Percentiles rank a stretch among this genome's conserved stretches.
Conservation (phyloP, 2,113 vertebrate species). For the Acinonyx jubatus region DNA sequence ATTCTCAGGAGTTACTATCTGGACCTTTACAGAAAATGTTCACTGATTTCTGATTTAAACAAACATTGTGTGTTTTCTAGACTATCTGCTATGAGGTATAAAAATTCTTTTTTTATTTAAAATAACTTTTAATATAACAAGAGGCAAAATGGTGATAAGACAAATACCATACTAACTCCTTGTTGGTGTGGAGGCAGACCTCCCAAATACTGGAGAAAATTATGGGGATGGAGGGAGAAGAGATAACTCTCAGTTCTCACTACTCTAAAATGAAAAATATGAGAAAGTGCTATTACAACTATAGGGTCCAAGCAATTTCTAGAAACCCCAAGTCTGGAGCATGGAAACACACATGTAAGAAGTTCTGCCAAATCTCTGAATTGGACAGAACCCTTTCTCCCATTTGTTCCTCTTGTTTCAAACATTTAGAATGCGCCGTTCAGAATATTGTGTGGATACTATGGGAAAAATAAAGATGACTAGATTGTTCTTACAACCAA, state of each 20-base stretch:
- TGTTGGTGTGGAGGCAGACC: background rate
- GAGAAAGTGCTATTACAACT: background rate
- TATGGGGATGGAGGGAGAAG: background rate
- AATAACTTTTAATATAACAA: background rate
- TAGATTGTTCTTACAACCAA: background rate
- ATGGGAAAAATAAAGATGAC: background rate
- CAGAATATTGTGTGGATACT: background rate
- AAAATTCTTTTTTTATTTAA: background rate
- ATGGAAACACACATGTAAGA: background rate
- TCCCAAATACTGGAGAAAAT: background rate
- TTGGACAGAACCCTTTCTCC: background rate
- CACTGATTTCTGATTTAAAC: background rate
- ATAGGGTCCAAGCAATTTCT: background rate
- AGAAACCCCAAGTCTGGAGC: background rate
- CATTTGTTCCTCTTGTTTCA: background rate
- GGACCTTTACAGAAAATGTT: background rate
- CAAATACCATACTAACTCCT: background rate
- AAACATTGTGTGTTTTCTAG: background rate
- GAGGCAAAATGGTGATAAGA: background rate
- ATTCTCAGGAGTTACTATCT: background rate
- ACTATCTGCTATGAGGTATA: background rate
- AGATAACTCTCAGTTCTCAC: background rate
- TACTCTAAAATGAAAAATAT: background rate
- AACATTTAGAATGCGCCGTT: background rate
- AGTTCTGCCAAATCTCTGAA: background rate